These are phyloP conservation scores for Parapsyche elsis DNA, from an alignment of 1,140 invertebrate genomes.

Conservation along the genomic window DNA sequence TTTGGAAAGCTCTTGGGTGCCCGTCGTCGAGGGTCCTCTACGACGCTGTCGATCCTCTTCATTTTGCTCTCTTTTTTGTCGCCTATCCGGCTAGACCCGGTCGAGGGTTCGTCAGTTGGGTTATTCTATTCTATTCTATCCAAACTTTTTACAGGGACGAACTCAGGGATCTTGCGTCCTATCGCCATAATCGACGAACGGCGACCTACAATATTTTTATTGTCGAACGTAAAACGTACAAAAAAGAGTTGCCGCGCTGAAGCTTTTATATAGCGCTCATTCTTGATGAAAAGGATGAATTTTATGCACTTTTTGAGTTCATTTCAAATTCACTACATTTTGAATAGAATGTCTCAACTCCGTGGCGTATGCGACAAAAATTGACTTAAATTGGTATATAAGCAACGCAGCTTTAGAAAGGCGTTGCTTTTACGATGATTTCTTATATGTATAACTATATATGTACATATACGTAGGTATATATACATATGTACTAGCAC, in stretches of 20 bases:
- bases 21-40: constrained; percentile 16
- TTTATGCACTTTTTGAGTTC: neutral
- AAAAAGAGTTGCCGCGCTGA: neutral
- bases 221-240: neutral
- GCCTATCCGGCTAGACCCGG: constrained; percentile 20
- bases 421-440: no score
- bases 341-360: no score
- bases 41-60: constrained; percentile 42
- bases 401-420: no score
- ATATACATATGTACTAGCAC: no score
- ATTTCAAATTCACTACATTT: no score
- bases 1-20: constrained; percentile 34
- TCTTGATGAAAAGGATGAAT: neutral
- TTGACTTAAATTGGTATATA: no score
- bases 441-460: no score
- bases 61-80: constrained; percentile 42
- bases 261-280: neutral
- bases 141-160: neutral
- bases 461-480: no score
- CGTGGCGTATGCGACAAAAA: no score
- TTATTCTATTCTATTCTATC: no score
- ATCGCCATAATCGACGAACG: no score
- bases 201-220: neutral
- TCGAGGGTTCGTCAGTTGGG: neutral
- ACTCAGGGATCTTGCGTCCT: no score